phyloP scores from a whole-genome alignment of 2,797 vertebrate species.

The Silurus lanzhouensis region DNA sequence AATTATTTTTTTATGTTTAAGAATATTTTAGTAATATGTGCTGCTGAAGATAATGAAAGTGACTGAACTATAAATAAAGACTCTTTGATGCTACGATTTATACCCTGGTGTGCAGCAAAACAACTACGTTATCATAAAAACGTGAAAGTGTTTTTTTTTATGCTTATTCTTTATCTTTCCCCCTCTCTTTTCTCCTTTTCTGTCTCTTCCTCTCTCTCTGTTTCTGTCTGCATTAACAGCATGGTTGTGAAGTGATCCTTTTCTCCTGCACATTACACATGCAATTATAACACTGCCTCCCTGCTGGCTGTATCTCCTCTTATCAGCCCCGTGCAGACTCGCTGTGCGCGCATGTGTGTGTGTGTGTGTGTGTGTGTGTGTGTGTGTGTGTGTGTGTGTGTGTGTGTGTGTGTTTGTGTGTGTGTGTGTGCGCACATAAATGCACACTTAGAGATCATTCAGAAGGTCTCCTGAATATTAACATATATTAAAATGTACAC shows the following conservation, averaged over 20 bases:
- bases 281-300: conserved; percentile 72
- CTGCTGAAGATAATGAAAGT: not conserved
- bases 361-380: conserved; percentile 20
- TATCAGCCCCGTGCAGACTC: conserved; percentile 72
- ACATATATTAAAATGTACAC: not conserved
- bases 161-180: conserved; percentile 17
- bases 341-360: conserved; percentile 13
- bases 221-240: conserved; percentile 25
- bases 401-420: conserved; percentile 21
- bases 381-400: conserved; percentile 6
- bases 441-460: not conserved
- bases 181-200: conserved; percentile 55
- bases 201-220: conserved; percentile 54
- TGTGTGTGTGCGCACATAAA: not conserved
- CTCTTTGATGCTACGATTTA: not conserved
- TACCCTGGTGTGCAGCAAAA: not conserved
- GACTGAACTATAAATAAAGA: not conserved
- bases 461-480: conserved; percentile 8
- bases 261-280: conserved; percentile 69
- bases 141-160: too few species aligned
- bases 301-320: conserved; percentile 61
- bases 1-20: not conserved
- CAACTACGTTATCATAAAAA: not conserved
- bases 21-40: not conserved
- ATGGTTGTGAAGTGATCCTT: conserved; percentile 65